These are phyloP conservation scores for Falco concolor DNA, from an alignment of 2,797 vertebrate species.

Conservation along the genomic window DNA sequence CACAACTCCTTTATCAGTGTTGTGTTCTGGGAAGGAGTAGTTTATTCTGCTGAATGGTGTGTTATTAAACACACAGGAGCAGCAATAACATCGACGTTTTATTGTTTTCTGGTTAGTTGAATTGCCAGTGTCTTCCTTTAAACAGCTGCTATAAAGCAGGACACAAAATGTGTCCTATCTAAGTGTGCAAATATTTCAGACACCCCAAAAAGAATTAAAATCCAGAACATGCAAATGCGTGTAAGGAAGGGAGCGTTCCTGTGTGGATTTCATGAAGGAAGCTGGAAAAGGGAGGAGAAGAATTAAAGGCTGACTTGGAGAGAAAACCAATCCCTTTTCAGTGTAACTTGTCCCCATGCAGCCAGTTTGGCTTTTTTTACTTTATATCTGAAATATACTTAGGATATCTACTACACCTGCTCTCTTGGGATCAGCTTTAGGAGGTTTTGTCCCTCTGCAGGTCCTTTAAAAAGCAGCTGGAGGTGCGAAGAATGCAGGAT, in stretches of 20 bases:
- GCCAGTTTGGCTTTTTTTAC: background rate
- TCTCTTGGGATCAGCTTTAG: background rate
- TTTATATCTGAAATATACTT: background rate
- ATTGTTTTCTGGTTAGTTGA: background rate
- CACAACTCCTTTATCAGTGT: background rate
- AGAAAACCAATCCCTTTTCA: background rate
- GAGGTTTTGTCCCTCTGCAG: background rate
- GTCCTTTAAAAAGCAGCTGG: background rate
- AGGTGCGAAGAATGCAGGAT: background rate
- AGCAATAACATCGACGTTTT: background rate
- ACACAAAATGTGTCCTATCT: background rate
- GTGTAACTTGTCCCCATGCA: background rate
- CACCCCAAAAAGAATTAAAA: background rate
- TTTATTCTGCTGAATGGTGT: rapidly evolving
- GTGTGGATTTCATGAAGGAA: background rate
- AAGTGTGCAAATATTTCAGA: background rate
- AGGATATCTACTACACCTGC: background rate
- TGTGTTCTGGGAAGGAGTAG: background rate
- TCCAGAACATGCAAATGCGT: background rate
- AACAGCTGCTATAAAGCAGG: background rate
- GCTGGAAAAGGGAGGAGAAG: background rate
- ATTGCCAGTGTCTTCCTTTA: background rate
- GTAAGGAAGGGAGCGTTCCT: background rate
- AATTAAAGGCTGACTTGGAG: background rate
- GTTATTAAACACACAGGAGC: background rate